Evolutionary conservation across 2,797 vertebrate species (phyloP), one percentile per base, ranked within the genome.

Genomic region (Hapalemur alaotrensis): DNA sequence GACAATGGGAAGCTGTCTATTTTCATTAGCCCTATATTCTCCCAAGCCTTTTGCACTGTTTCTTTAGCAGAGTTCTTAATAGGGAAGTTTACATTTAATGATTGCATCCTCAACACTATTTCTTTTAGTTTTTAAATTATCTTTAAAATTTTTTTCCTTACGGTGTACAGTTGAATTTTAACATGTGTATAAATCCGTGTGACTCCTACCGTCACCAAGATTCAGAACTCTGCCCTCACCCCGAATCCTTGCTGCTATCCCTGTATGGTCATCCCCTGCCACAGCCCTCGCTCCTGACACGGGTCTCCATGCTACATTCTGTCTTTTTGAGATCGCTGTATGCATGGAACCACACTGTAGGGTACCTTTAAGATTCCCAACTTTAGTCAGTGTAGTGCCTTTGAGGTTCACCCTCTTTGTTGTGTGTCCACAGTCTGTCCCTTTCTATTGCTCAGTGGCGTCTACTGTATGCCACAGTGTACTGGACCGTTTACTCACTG

Each of bases 381-480:
- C 30, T 14, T 28, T 3, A 4, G 41, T 73, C 22, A 15, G 3
- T 3, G 2, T 4, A 0, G 1, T 10, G 25, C 32, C 61, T 43
- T 30, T 50, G 52, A 2, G 9, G 14, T 25, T 35, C 5, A 4
- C 1, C 7, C 25, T 9, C 0, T 2, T 10, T 4, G 2, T 3
- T 41, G 3, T 22, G 10, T 20, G 0, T 0, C 2, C 35, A 2
- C 2, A 1, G 23, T 48, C 13, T 8, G 4, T 54, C 28, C 22
- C 18, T 59, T 76, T 48, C 2, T 4, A 0, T 13, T 0, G 8
- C 11, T 73, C 50, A 5, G 43, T 15, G 0, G 5, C 22, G 14
- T 30, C 30, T 5, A 1, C 6, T 23, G 14, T 23, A 4, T 28
- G 4, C 30, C 54, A 8, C 22, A 2, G 7, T 32, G 3, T 4